Evolutionary conservation across 2,113 vertebrate species (phyloP).

Genomic region (Periophthalmus modestus): DNA sequence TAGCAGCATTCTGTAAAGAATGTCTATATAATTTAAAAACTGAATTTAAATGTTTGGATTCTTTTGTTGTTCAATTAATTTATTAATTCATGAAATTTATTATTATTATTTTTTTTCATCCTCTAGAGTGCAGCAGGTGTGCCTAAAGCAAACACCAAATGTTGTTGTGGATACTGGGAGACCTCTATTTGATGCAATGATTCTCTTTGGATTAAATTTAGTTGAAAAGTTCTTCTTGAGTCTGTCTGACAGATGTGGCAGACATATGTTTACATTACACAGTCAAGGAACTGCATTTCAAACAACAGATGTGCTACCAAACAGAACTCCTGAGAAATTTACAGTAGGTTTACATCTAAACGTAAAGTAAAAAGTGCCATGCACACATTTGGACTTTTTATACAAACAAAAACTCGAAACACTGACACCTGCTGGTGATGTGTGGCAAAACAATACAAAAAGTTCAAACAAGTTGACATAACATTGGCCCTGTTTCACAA

Average conservation of each 20-base stretch:
- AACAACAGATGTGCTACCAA: not conserved
- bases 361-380: not conserved
- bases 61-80: no score
- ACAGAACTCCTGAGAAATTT: not conserved
- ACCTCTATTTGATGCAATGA: not conserved
- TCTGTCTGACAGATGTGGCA: not conserved
- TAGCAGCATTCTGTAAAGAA: no score
- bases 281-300: not conserved
- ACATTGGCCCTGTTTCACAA: no score
- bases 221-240: not conserved
- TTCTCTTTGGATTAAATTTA: slow-evolving; percentile 12
- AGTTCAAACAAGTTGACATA: not conserved
- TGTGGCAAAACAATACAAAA: not conserved
- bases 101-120: not conserved
- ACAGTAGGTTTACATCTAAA: not conserved
- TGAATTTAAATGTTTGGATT: no score
- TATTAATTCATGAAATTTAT: no score
- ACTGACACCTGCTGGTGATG: not conserved
- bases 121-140: not conserved
- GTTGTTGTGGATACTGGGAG: not conserved
- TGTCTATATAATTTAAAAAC: no score
- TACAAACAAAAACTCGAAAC: not conserved
- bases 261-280: slow-evolving; percentile 2
- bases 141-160: not conserved
- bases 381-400: not conserved